Percentiles rank a stretch among this genome's conserved stretches.
Conservation (phyloP, 2,888 invertebrate species). For the Prenolepis imparis region DNA sequence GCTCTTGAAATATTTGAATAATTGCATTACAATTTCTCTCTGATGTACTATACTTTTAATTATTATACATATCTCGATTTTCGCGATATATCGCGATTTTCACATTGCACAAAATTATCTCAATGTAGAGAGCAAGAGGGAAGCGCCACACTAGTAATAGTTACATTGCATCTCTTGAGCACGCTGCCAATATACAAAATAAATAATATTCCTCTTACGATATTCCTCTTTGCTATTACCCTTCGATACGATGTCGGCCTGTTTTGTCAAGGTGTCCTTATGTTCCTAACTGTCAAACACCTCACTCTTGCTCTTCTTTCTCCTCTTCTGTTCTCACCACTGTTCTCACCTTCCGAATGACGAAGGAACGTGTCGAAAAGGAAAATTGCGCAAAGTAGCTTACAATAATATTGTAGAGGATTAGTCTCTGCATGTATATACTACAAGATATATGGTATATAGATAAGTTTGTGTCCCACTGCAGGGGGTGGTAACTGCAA, state of each 20-base stretch:
- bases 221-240: constrained; percentile 67
- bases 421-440: constrained; percentile 80
- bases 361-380: constrained; percentile 69
- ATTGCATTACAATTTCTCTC: constrained; percentile 48
- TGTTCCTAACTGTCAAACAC: constrained; percentile 71
- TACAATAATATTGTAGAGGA: constrained; percentile 76
- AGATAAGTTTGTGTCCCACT: constrained; percentile 87
- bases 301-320: constrained; percentile 76
- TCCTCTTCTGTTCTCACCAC: constrained; percentile 63
- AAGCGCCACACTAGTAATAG: constrained; percentile 76
- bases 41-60: constrained; percentile 59
- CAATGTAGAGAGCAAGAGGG: constrained; percentile 76
- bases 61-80: constrained; percentile 50
- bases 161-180: constrained; percentile 79
- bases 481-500: constrained; percentile 87
- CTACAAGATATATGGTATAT: constrained; percentile 84
- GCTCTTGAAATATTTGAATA: constrained; percentile 33
- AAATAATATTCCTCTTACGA: constrained; percentile 63
- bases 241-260: constrained; percentile 73
- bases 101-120: constrained; percentile 69
- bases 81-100: constrained; percentile 62
- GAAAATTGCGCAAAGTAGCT: constrained; percentile 72
- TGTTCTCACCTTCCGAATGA: constrained; percentile 70
- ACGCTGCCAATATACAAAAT: constrained; percentile 74
- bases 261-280: constrained; percentile 67